phyloP scores from a whole-genome alignment of 2,113 vertebrate genomes.

The Brachyistius frenatus region DNA sequence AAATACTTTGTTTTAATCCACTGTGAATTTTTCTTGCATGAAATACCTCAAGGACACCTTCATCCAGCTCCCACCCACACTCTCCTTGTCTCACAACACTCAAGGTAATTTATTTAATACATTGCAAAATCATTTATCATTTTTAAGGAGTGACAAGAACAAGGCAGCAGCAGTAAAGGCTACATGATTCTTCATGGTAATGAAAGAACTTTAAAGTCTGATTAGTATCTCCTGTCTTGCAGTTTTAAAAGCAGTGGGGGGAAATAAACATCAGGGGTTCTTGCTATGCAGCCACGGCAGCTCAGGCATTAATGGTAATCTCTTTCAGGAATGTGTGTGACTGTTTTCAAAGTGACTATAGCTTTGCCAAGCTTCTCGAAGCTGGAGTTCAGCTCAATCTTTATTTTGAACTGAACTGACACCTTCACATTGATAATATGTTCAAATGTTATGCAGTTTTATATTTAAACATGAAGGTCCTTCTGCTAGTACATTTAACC shows the following conservation, averaged over 20 bases:
- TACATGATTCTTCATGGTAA: constrained; percentile 56
- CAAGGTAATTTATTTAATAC: constrained; percentile 75
- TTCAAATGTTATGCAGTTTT: neutral
- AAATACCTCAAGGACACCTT: constrained; percentile 71
- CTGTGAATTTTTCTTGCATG: constrained; percentile 44
- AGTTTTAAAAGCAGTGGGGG: constrained; percentile 53
- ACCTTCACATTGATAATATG: constrained; percentile 14
- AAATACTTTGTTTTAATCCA: constrained; percentile 51
- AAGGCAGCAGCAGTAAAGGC: constrained; percentile 54
- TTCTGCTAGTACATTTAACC: neutral
- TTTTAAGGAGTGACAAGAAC: constrained; percentile 74
- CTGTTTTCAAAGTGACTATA: constrained; percentile 33
- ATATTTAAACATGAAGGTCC: neutral
- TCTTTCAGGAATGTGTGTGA: constrained; percentile 46
- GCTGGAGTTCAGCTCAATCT: constrained; percentile 17
- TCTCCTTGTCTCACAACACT: constrained; percentile 49
- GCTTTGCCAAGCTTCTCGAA: constrained; percentile 38
- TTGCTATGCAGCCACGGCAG: constrained; percentile 61
- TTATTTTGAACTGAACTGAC: constrained; percentile 26
- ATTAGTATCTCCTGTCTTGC: constrained; percentile 59
- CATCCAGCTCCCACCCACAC: constrained; percentile 58
- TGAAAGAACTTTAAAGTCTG: constrained; percentile 56
- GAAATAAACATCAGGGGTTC: constrained; percentile 47
- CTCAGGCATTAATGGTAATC: constrained; percentile 42
- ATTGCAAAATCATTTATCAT: constrained; percentile 75